Base-by-base conservation (phyloP, 2,113 vertebrate genomes). In the Bombycilla garrulus region DNA sequence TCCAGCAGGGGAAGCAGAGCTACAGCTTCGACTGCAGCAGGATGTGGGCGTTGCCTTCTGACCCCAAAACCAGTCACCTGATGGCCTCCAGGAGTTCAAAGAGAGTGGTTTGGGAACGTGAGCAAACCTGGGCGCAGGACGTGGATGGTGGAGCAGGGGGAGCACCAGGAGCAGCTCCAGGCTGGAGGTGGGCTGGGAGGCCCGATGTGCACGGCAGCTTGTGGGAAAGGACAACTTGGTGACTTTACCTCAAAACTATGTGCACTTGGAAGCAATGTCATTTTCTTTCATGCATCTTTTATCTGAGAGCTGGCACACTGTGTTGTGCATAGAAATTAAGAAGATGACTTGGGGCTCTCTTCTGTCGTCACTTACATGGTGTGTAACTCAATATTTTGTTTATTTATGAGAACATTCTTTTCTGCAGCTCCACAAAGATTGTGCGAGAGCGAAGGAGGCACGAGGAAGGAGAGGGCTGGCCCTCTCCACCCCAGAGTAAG, bases 361-460 rank as follows among this genome's bases (percentile, higher is more conserved):
- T 98, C 98, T 98, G 98, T 97, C 97, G 93, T 98, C 82, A 96
- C 97, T 97, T 96, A 26, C 91, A 85, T 53, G n/a, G 87, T 21
- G 94, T 95, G 98, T 98, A 98, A 98, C 93, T 97, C 95, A 98
- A 98, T 96, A 97, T 95, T 96, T 97, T 98, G 98, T 98, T 98
- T 98, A 98, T 98, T 98, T 98, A 97, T 97, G 96, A 96, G 96
- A 96, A 97, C 81, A 98, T 98, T 98, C 98, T 98, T 97, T 96
- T 96, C 97, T 97, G 92, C 97, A 92, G 93, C 96, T 96, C 94
- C n/a, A 64, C 87, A 90, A 97, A 96, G 93, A 90, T 91, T 86
- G 70, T 92, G 71, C 0, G 25, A 92, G 95, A 97, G 95, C 45
- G 48, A 91, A 94, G 95, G 95, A 87, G 88, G 84, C 92, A 45